These are phyloP conservation scores for Danio aesculapii DNA, from an alignment of 2,797 vertebrate species.

Conservation along the genomic window DNA sequence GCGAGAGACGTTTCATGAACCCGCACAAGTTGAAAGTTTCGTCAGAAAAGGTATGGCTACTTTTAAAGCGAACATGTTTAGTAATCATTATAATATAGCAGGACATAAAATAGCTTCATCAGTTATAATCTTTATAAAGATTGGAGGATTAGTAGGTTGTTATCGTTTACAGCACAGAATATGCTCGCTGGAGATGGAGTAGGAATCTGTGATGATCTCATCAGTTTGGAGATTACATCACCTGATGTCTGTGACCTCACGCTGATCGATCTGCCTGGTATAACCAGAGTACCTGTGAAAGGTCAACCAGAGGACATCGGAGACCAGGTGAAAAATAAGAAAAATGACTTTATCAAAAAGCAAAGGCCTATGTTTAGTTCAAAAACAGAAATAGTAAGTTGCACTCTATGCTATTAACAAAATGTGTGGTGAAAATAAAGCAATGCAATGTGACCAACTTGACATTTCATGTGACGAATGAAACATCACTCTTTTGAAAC, in stretches of 20 bases:
- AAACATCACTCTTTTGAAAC: no score
- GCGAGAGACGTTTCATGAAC: conserved; percentile 56
- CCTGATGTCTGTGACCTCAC: conserved; percentile 80
- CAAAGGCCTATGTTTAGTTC: neutral
- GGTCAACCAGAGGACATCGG: conserved; percentile 79
- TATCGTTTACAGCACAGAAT: conserved; percentile 59
- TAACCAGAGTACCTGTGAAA: conserved; percentile 77
- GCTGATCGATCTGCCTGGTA: conserved; percentile 84
- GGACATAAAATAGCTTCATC: neutral
- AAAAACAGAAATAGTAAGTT: neutral
- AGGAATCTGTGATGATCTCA: conserved; percentile 75
- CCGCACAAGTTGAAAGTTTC: conserved; percentile 49
- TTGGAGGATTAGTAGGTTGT: neutral
- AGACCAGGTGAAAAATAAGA: conserved; percentile 68
- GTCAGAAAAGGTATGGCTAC: conserved; percentile 53
- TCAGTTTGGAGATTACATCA: conserved; percentile 77
- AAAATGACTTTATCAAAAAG: neutral
- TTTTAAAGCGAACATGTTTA: conserved; percentile 5
- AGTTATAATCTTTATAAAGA: neutral
- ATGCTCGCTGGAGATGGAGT: conserved; percentile 61
- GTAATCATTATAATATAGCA: neutral
- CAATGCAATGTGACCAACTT: neutral
- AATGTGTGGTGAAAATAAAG: no score
- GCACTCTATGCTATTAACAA: no score
- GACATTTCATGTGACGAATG: neutral